These are phyloP conservation scores for Eudyptes chrysolophus DNA, from an alignment of 2,113 vertebrate species.

Conservation along the genomic window DNA sequence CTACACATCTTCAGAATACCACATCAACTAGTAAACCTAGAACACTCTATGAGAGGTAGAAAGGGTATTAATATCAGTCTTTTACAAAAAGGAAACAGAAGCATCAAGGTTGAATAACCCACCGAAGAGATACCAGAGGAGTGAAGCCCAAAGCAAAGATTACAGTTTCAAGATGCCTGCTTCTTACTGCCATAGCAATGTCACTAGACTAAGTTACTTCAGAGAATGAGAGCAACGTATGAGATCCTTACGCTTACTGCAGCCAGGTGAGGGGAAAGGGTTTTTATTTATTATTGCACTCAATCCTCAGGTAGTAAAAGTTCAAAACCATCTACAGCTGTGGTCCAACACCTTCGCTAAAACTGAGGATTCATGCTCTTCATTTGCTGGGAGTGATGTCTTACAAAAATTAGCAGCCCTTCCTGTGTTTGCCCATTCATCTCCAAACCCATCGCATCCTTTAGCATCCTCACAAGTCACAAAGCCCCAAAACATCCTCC, in stretches of 20 bases:
- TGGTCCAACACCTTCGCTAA: neutral
- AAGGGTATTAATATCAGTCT: neutral
- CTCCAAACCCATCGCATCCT: neutral
- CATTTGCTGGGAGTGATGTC: neutral
- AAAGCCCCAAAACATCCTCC: neutral
- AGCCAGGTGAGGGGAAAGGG: neutral
- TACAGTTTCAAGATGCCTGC: neutral
- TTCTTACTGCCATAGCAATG: neutral
- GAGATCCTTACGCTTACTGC: neutral
- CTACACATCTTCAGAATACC: neutral
- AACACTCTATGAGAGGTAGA: neutral
- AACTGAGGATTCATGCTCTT: neutral
- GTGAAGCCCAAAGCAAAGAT: neutral
- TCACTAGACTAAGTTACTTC: neutral
- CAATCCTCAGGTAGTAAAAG: neutral
- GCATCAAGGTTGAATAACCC: neutral
- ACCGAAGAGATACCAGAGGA: neutral
- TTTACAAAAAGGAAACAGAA: neutral
- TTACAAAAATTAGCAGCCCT: neutral
- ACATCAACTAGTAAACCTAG: neutral
- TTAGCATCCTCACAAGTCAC: neutral
- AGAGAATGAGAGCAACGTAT: neutral
- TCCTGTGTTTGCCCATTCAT: neutral
- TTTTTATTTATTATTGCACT: neutral
- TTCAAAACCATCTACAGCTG: neutral